Conservation (phyloP, 2,113 vertebrate genomes). For the Pedetes capensis region DNA sequence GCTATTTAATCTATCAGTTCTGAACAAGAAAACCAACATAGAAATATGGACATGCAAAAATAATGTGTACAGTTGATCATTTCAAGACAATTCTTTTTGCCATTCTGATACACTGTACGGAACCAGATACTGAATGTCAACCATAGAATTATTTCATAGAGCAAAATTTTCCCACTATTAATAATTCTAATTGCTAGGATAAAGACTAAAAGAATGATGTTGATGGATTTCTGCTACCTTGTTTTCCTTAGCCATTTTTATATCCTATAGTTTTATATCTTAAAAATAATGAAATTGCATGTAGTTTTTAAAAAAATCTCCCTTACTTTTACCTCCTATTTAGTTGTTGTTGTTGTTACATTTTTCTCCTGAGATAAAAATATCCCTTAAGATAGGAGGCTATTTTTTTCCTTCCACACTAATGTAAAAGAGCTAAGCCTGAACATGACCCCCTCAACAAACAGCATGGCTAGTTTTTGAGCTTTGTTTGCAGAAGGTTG, state of each 20-base stretch:
- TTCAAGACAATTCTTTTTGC: slow-evolving; percentile 39
- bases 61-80: slow-evolving; percentile 7
- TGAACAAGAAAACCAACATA: slow-evolving; percentile 41
- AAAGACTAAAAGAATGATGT: slow-evolving; percentile 52
- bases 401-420: slow-evolving; percentile 25
- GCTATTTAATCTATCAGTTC: slow-evolving; percentile 66
- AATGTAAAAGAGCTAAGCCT: slow-evolving; percentile 85
- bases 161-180: neutral
- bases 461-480: slow-evolving; percentile 88
- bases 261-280: neutral
- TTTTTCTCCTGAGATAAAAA: slow-evolving; percentile 15
- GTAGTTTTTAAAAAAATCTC: neutral
- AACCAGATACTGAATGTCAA: slow-evolving; percentile 24
- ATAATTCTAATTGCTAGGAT: neutral
- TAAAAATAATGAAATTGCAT: neutral
- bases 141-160: neutral
- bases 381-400: neutral
- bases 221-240: slow-evolving; percentile 27
- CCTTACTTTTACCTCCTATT: slow-evolving; percentile 8
- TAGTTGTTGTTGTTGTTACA: too few relatives aligned
- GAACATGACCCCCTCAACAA: slow-evolving; percentile 85
- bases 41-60: slow-evolving; percentile 15
- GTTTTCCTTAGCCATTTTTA: slow-evolving; percentile 60
- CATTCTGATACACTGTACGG: slow-evolving; percentile 8
- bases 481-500: slow-evolving; percentile 92